Conservation (phyloP, 1,140 invertebrate species). For the Pogonomyrmex californicus region DNA sequence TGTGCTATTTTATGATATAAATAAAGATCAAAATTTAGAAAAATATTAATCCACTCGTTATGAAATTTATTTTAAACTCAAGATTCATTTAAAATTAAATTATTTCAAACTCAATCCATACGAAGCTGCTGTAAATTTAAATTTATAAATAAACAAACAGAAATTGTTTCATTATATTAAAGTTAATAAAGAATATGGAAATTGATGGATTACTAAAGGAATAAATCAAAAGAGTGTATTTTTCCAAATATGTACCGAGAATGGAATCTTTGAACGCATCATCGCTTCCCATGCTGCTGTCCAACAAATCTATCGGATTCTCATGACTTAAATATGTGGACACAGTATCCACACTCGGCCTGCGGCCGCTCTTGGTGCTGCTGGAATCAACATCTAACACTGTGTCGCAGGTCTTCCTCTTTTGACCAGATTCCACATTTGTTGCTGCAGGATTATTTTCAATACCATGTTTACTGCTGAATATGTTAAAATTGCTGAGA, state of each 20-base stretch:
- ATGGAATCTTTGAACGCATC: constrained; percentile 88
- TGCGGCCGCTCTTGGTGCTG: constrained; percentile 90
- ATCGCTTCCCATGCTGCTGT: constrained; percentile 91
- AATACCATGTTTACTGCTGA: constrained; percentile 87
- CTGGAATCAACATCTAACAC: constrained; percentile 90
- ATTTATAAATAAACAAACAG: no score
- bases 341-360: constrained; percentile 94
- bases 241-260: constrained; percentile 84
- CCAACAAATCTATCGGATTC: constrained; percentile 92
- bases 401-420: constrained; percentile 83
- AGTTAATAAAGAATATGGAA: no score
- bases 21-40: no score
- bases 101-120: no score
- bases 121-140: no score
- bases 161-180: no score
- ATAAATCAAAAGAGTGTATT: not conserved
- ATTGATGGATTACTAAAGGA: no score
- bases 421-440: constrained; percentile 76
- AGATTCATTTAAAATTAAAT: no score
- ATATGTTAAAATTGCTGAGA: constrained; percentile 93
- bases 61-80: no score
- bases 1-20: not conserved
- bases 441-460: constrained; percentile 78
- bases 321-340: constrained; percentile 96
- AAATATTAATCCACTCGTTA: no score